Percentiles rank a stretch among this genome's conserved stretches.
Evolutionary conservation across 2,888 invertebrate species (phyloP).

Genomic region (Microplitis deprimator): DNA sequence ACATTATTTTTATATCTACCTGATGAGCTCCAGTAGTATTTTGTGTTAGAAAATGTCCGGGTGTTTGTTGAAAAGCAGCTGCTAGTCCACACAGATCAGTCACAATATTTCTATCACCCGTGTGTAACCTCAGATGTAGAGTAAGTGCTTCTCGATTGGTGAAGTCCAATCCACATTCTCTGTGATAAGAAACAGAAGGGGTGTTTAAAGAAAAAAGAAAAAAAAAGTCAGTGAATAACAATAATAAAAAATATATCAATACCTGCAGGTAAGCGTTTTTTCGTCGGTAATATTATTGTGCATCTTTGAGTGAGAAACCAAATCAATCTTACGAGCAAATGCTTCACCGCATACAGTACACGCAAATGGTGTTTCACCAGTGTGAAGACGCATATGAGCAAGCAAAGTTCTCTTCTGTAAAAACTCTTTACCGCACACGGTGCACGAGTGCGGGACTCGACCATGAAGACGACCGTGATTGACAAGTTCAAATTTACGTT

Average conservation of each 20-base stretch:
- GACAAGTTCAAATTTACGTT: conserved; percentile 88
- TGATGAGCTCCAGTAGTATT: conserved; percentile 68
- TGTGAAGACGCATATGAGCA: conserved; percentile 86
- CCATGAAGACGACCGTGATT: conserved; percentile 88
- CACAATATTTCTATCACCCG: conserved; percentile 85
- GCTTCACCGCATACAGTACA: conserved; percentile 85
- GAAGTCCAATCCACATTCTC: conserved; percentile 79
- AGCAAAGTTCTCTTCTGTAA: conserved; percentile 86
- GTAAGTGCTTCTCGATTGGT: conserved; percentile 83
- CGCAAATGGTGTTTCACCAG: conserved; percentile 82
- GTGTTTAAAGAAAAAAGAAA: neutral
- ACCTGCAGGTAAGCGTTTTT: conserved; percentile 73
- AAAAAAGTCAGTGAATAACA: conserved; percentile 24
- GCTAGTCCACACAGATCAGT: conserved; percentile 87
- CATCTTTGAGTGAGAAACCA: conserved; percentile 77
- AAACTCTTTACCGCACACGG: conserved; percentile 88
- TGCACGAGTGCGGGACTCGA: conserved; percentile 85
- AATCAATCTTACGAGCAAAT: conserved; percentile 80
- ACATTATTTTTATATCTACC: conserved; percentile 53
- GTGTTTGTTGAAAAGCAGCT: conserved; percentile 79
- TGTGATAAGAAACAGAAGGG: conserved; percentile 48
- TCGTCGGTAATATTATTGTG: conserved; percentile 72
- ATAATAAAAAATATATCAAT: conserved; percentile 35
- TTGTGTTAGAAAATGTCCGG: conserved; percentile 75
- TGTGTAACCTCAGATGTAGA: conserved; percentile 84